A percentile compares a stretch with the other conserved stretches of the same genome.
phyloP scores from a whole-genome alignment of 2,797 vertebrate genomes.

The Microcaecilia unicolor region DNA sequence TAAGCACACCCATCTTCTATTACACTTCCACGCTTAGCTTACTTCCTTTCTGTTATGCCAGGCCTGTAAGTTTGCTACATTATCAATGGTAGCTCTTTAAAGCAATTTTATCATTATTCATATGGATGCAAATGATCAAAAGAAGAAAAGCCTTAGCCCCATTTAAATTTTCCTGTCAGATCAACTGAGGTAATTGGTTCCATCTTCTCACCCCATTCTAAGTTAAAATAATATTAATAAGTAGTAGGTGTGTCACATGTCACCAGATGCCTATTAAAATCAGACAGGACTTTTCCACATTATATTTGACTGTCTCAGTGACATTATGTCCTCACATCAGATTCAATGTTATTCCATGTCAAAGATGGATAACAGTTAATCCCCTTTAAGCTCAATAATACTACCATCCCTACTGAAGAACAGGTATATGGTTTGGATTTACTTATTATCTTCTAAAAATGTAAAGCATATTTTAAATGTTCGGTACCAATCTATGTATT shows the following conservation, averaged over 20 bases:
- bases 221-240: slow-evolving; percentile 45
- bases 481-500: too few relatives aligned
- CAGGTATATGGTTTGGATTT: too few relatives aligned
- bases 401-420: too few relatives aligned
- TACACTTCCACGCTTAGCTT: too few relatives aligned
- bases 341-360: slow-evolving; percentile 8
- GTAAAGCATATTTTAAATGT: too few relatives aligned
- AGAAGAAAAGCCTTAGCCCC: slow-evolving; percentile 15
- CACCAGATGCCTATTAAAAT: slow-evolving; percentile 33
- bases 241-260: slow-evolving; percentile 31
- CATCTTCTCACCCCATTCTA: slow-evolving; percentile 36
- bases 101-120: slow-evolving; percentile 36
- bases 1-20: too few relatives aligned
- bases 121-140: slow-evolving; percentile 30
- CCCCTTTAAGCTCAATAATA: too few relatives aligned
- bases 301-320: slow-evolving; percentile 26
- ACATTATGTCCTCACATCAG: slow-evolving; percentile 24
- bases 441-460: too few relatives aligned
- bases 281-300: slow-evolving; percentile 32
- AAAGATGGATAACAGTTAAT: too few relatives aligned
- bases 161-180: slow-evolving; percentile 35
- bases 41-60: slow-evolving; percentile 30
- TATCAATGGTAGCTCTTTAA: slow-evolving; percentile 36
- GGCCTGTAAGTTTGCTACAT: slow-evolving; percentile 11
- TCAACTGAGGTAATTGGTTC: slow-evolving; percentile 31